These are phyloP conservation scores for Rhagoletis pomonella DNA, from an alignment of 1,140 invertebrate genomes.

Conservation along the genomic window DNA sequence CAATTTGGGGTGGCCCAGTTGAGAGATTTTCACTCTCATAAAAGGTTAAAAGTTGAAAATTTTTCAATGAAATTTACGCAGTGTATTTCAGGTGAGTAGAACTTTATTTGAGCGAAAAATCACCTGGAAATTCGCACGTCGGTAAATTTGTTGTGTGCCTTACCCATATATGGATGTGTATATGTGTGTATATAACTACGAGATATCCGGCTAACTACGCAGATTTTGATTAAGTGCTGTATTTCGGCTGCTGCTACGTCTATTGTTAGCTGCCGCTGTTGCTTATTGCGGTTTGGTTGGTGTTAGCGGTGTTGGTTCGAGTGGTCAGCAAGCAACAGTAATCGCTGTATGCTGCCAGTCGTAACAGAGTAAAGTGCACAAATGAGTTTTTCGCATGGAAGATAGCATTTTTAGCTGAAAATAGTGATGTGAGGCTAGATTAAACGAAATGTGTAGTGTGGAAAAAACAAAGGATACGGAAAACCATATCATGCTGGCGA, in stretches of 20 bases:
- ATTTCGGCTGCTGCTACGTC: neutral
- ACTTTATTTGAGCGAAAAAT: no score
- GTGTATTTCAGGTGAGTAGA: no score
- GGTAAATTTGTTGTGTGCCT: neutral
- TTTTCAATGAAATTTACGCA: no score
- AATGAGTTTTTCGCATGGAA: conserved; percentile 42
- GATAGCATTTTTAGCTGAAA: conserved; percentile 32
- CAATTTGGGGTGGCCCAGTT: no score
- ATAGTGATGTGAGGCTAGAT: conserved; percentile 29
- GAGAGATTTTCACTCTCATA: no score
- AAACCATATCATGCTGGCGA: conserved; percentile 40
- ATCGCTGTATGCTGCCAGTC: neutral
- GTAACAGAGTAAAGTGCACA: conserved; percentile 31
- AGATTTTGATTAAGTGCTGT: conserved; percentile 45
- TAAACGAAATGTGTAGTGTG: neutral
- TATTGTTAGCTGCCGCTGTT: neutral
- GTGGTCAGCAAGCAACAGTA: conserved; percentile 29
- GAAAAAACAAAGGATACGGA: conserved; percentile 33
- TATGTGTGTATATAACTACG: neutral
- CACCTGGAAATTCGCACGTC: no score
- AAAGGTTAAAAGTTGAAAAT: no score
- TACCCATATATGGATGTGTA: neutral
- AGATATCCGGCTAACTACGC: neutral
- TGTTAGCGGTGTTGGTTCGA: conserved; percentile 38
- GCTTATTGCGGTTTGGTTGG: conserved; percentile 34